A percentile compares a stretch with the other conserved stretches of the same genome.
phyloP scores from a whole-genome alignment of 2,888 invertebrate genomes.

The Philaethria dido region DNA sequence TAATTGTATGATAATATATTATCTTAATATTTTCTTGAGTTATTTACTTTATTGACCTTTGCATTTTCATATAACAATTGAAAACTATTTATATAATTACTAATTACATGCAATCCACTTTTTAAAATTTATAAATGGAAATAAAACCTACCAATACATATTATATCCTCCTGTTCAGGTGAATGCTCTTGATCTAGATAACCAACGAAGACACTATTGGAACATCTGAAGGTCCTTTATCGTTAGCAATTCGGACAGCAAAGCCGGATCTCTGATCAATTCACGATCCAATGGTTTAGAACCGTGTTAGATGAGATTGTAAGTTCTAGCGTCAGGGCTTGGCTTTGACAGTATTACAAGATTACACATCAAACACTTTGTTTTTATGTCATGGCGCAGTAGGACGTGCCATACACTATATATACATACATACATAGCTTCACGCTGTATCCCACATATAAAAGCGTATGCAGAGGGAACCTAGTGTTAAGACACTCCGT shows the following conservation, averaged over 20 bases:
- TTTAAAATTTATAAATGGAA: neutral
- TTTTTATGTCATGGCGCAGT: neutral
- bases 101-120: too few relatives aligned
- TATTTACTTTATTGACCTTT: too few relatives aligned
- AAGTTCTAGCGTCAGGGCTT: conserved; percentile 10
- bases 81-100: too few relatives aligned
- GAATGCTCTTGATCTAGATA: conserved; percentile 3
- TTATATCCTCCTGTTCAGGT: neutral
- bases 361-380: neutral
- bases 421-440: too few relatives aligned
- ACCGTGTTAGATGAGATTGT: conserved; percentile 29
- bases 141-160: neutral
- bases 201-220: conserved; percentile 29
- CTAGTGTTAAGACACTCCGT: too few relatives aligned
- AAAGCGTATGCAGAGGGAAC: too few relatives aligned
- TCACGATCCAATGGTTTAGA: conserved; percentile 33
- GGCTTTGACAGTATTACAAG: neutral
- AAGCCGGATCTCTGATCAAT: conserved; percentile 37
- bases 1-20: too few relatives aligned
- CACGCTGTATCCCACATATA: too few relatives aligned
- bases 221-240: conserved; percentile 40
- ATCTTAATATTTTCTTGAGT: too few relatives aligned
- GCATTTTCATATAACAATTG: too few relatives aligned
- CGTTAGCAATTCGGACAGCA: conserved; percentile 39
- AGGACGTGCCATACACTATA: too few relatives aligned